Evolutionary conservation across 2,113 vertebrate species (phyloP), one percentile per base, ranked within the genome.

Genomic region (Machaerirhynchus nigripectus): DNA sequence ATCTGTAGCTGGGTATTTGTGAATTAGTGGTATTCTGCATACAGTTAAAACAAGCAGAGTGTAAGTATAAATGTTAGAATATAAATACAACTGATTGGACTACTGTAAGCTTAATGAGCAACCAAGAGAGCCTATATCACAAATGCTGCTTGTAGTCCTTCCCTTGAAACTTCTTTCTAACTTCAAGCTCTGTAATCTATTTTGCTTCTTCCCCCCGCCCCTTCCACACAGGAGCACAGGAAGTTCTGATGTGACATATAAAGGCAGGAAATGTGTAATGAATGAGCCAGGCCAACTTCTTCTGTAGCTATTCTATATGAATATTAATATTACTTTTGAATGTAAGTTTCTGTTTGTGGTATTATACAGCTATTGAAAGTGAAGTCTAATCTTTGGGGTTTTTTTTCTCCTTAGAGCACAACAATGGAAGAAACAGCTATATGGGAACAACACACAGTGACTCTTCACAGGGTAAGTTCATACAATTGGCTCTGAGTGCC

Each of bases 371-470:
- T 78, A 5, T 49, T 82, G 67, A 75, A 28, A 75, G 52, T 75
- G 69, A 87, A 83, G n/a, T 67, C 82, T 95, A 93, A 96, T 89
- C 37, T 89, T 61, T 88, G 80, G 78, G 19, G 0, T 74, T 84
- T 93, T 73, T 63, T 95, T 79, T 97, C 20, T 87, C 49, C 40
- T 52, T 97, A 99, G 99, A 99, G 98, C 95, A 99, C 99, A 98
- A 98, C 98, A 93, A 99, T 99, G 99, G 99, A 99, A 98, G 99
- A 99, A 98, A 99, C 99, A 17, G 99, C 99, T 95, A 99, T 99
- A 98, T 99, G 99, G 99, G 99, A 99, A 98, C 99, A 99, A 97
- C 99, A 99, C 98, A 99, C 99, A 83, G 99, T 99, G 97, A 99
- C 99, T 90, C 99, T 99, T 98, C 99, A 99, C 98, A 99, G 99